phyloP scores from a whole-genome alignment of 2,113 vertebrate species.

The Neodon shergylaensis region DNA sequence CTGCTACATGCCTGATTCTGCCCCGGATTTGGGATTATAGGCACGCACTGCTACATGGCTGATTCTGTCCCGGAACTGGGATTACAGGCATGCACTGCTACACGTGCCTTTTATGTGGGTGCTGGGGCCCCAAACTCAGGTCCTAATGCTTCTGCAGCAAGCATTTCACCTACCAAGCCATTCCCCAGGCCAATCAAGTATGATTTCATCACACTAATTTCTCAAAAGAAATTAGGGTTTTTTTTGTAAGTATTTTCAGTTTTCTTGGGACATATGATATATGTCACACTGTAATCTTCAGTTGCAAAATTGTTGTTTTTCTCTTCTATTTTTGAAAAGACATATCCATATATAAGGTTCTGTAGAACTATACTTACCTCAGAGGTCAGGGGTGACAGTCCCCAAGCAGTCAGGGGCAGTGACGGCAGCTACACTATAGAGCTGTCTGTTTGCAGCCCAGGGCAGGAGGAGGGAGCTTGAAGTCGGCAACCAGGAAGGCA shows the following conservation, averaged over 20 bases:
- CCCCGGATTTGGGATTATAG: too few relatives aligned
- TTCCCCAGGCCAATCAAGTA: neutral
- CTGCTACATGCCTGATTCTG: neutral
- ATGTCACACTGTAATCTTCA: slow-evolving; percentile 16
- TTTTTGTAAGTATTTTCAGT: neutral
- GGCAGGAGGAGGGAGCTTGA: neutral
- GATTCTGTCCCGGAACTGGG: too few relatives aligned
- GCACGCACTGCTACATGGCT: too few relatives aligned
- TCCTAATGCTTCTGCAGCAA: neutral
- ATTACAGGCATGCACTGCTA: neutral
- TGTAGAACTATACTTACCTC: neutral
- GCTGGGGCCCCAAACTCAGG: neutral
- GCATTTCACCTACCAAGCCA: neutral
- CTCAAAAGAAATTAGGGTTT: neutral
- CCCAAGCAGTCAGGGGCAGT: neutral
- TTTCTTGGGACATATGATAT: neutral
- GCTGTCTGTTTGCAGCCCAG: fast-evolving
- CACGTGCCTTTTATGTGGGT: neutral
- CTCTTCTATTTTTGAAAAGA: neutral
- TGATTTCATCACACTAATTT: slow-evolving; percentile 22
- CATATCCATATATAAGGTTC: neutral
- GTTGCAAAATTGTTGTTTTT: neutral
- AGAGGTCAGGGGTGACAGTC: neutral
- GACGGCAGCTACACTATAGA: fast-evolving
- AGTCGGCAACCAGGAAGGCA: neutral